These are phyloP conservation scores for Ceratotherium simum DNA, from an alignment of 2,113 vertebrate species.

Conservation along the genomic window DNA sequence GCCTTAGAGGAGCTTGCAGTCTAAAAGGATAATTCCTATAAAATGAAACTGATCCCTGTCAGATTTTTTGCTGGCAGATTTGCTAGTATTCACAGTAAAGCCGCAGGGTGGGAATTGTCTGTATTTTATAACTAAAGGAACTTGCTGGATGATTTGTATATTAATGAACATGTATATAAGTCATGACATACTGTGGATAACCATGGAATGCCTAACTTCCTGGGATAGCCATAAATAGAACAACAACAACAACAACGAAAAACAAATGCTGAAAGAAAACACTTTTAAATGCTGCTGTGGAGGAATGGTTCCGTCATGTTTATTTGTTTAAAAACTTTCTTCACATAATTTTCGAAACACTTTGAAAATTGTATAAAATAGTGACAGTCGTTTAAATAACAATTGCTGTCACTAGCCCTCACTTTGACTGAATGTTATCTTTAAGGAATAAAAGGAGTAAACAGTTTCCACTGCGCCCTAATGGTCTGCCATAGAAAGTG, in stretches of 20 bases:
- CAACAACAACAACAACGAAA: neutral
- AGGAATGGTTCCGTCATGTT: neutral
- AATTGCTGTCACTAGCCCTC: neutral
- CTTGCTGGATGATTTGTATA: neutral
- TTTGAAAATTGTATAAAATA: neutral
- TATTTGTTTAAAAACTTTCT: constrained; percentile 12
- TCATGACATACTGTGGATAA: neutral
- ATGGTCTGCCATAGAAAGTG: neutral
- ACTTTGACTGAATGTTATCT: constrained; percentile 5
- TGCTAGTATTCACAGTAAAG: neutral
- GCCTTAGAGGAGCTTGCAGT: neutral
- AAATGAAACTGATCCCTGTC: neutral
- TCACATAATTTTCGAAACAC: neutral
- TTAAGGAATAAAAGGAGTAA: neutral
- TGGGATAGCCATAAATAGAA: neutral
- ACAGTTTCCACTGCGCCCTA: neutral
- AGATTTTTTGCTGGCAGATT: neutral
- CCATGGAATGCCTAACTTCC: neutral
- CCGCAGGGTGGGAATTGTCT: neutral
- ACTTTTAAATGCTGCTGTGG: neutral
- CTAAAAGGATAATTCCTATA: neutral
- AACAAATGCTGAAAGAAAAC: neutral
- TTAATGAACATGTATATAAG: neutral
- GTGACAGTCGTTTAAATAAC: neutral
- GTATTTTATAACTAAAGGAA: neutral